Evolutionary conservation across 2,888 invertebrate genomes (phyloP), one percentile per base, ranked within the genome.

Genomic region (Linyphia triangularis): DNA sequence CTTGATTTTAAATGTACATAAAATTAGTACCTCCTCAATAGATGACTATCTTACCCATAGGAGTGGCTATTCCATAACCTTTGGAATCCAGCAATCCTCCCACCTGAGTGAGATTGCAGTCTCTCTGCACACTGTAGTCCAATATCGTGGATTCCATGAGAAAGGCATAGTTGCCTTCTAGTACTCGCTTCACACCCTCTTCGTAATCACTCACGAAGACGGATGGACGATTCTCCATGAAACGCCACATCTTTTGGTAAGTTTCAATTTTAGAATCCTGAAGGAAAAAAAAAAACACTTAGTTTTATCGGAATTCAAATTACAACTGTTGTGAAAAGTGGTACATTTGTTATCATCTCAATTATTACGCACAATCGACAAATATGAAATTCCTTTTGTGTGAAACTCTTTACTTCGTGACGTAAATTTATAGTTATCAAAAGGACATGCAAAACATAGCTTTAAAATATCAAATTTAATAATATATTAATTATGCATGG

Each of bases 71-170:
- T 28, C 99, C 99, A 93, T 99, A 99, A 37, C 98, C 97, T 92
- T 97, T 97, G 33, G 95, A 95, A 92, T 97, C 97, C 0, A 97
- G 93, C 5, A 96, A 94, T 0, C 98, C 98, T 0, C 98, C 99
- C 81, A 99, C 97, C 94, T 99, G 98, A n/a, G 98, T 99, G 75
- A 99, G 94, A 92, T 99, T 98, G 92, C 99, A 99, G 92, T 99
- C 97, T 72, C 98, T 94, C 93, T 97, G 96, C 10, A 97, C 97
- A 5, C 96, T 95, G 92, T 98, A 99, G 93, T 99, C 99, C 89
- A 99, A 93, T 96, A 98, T 98, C 0, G 99, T 98, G 0, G 98
- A 98, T 93, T 99, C 99, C 97, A 99, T 98, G 22, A 99, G 94
- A 92, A 98, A 99, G 0, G 99, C 99, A 93, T 99, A 99, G 93